phyloP scores from a whole-genome alignment of 2,113 vertebrate genomes.

The Ceuthmochares aereus region DNA sequence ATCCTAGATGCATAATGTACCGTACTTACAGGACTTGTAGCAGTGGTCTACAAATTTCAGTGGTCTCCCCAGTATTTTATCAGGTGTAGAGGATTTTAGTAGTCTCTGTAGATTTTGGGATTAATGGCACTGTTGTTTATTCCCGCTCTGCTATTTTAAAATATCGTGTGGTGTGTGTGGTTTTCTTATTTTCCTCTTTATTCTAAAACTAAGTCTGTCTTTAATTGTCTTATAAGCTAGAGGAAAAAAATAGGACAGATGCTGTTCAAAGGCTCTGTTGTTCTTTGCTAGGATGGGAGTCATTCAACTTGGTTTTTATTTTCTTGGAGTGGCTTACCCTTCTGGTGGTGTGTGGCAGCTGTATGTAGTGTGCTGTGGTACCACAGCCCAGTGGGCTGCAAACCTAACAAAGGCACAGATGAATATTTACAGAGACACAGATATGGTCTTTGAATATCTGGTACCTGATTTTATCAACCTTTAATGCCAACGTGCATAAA shows the following conservation, averaged over 20 bases:
- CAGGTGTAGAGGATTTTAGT: conserved; percentile 43
- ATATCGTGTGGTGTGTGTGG: not conserved
- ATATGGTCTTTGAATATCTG: not conserved
- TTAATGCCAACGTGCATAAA: not conserved
- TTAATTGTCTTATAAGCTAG: not conserved
- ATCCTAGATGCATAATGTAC: conserved; percentile 52
- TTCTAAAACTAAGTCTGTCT: not conserved
- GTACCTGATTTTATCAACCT: not conserved
- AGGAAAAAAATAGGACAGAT: conserved; percentile 17
- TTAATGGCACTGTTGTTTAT: conserved; percentile 4
- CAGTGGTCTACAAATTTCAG: conserved; percentile 23
- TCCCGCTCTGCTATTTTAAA: conserved; percentile 14
- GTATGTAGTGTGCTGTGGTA: not conserved
- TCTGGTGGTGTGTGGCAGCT: not conserved
- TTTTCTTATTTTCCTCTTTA: not conserved
- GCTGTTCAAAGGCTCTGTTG: not conserved
- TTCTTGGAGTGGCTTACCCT: not conserved
- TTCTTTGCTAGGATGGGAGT: conserved; percentile 5
- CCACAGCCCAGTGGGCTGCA: not conserved
- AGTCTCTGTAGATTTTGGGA: conserved; percentile 11
- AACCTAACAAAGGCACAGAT: not conserved
- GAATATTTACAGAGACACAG: not conserved
- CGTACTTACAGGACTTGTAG: conserved; percentile 51
- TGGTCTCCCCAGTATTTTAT: conserved; percentile 26
- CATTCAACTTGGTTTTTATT: not conserved